These are phyloP conservation scores for Nesidiocoris tenuis DNA, from an alignment of 2,888 invertebrate species.

Conservation along the genomic window DNA sequence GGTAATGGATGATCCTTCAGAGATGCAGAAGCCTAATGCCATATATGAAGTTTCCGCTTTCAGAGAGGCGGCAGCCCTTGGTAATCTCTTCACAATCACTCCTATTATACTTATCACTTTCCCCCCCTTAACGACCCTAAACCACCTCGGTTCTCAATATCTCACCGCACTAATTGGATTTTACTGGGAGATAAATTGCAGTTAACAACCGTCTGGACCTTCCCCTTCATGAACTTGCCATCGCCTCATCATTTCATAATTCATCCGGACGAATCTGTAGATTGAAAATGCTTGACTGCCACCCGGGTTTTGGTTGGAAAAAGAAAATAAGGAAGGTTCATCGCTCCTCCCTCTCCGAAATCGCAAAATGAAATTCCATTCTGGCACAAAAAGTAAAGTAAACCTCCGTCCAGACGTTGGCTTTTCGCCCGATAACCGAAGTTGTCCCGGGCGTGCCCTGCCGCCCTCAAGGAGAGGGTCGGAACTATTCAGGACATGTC, in stretches of 20 bases:
- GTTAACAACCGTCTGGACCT: slow-evolving; percentile 23
- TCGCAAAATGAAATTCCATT: no score
- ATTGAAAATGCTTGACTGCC: not conserved
- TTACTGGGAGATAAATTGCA: slow-evolving; percentile 36
- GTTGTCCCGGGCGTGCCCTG: no score
- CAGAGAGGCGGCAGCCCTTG: slow-evolving; percentile 12
- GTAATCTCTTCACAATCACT: slow-evolving; percentile 43
- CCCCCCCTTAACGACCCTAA: slow-evolving; percentile 40
- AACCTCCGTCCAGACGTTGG: no score
- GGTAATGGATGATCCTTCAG: slow-evolving; percentile 39
- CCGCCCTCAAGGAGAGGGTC: no score
- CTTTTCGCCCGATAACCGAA: no score
- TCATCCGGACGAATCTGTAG: not conserved
- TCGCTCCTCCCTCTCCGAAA: no score
- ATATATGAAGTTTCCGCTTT: slow-evolving; percentile 36
- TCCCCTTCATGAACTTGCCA: not conserved
- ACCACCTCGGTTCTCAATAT: slow-evolving; percentile 15
- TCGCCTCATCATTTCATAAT: not conserved
- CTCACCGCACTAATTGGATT: slow-evolving; percentile 42
- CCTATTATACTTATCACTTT: slow-evolving; percentile 41
- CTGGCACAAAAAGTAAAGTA: no score
- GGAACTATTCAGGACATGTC: no score
- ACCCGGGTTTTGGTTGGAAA: not conserved
- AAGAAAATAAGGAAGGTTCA: not conserved
- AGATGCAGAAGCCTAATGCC: slow-evolving; percentile 41